Percentiles rank a stretch among this genome's conserved stretches.
Conservation (phyloP, 2,113 vertebrate species). For the Drymodes brunneopygia region DNA sequence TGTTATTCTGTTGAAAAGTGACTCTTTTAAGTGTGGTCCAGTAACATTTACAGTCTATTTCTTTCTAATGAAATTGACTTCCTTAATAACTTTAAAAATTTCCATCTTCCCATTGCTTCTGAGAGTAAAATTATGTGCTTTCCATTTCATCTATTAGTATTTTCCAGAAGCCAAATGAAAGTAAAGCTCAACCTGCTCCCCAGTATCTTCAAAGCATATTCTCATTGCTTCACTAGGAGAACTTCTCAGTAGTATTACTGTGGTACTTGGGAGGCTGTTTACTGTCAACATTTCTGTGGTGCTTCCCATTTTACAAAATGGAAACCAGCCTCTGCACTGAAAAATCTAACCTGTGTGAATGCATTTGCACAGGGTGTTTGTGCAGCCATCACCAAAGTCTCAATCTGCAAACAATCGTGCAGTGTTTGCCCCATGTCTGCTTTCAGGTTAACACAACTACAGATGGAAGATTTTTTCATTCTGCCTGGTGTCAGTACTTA, state of each 20-base stretch:
- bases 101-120: not conserved
- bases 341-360: not conserved
- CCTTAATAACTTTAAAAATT: not conserved
- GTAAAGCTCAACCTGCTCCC: not conserved
- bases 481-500: not conserved
- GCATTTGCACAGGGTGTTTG: not conserved
- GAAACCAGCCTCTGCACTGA: not conserved
- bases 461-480: constrained; percentile 12
- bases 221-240: not conserved
- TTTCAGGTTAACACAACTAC: constrained; percentile 5
- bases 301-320: not conserved
- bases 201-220: not conserved
- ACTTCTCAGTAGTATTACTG: not conserved
- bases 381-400: not conserved
- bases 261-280: not conserved
- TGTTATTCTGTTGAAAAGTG: not conserved
- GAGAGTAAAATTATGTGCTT: not conserved
- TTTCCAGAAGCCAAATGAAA: not conserved
- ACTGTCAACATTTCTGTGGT: not conserved
- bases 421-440: not conserved
- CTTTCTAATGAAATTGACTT: not conserved
- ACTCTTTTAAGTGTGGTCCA: not conserved
- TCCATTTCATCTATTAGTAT: not conserved
- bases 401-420: not conserved
- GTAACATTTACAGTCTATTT: not conserved